These are phyloP conservation scores for Entomyzon cyanotis DNA, from an alignment of 2,113 vertebrate species.

Conservation along the genomic window DNA sequence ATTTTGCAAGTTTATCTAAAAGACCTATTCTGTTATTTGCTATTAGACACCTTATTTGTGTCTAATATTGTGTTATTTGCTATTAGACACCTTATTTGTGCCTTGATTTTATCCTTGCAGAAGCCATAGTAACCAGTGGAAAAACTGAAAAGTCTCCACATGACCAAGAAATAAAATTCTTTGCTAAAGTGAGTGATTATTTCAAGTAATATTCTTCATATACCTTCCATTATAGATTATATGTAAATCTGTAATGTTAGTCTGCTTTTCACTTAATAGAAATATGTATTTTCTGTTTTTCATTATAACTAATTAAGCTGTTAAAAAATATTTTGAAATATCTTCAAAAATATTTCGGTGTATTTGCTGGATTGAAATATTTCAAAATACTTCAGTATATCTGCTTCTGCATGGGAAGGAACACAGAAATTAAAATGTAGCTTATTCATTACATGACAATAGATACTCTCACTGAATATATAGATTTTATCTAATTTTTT, in stretches of 20 bases:
- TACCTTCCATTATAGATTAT: not conserved
- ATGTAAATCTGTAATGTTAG: not conserved
- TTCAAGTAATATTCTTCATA: not conserved
- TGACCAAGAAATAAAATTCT: conserved; percentile 98
- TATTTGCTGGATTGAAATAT: not conserved
- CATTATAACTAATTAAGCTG: not conserved
- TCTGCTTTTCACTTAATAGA: not conserved
- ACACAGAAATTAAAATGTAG: not conserved
- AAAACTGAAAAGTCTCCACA: conserved; percentile 95
- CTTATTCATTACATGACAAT: not conserved
- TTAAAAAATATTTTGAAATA: not conserved
- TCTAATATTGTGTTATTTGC: not conserved
- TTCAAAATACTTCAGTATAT: not conserved
- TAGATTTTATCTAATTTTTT: not conserved
- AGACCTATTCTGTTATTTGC: not conserved
- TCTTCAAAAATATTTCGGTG: not conserved
- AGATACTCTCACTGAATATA: not conserved
- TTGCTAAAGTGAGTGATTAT: conserved; percentile 89
- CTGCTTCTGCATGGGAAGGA: not conserved
- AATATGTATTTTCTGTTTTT: not conserved
- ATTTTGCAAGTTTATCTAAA: not conserved
- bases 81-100: not conserved
- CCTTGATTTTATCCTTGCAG: conserved; percentile 71
- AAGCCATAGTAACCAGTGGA: conserved; percentile 91
- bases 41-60: not conserved